A percentile compares a stretch with the other conserved stretches of the same genome.
Evolutionary conservation across 2,888 invertebrate genomes (phyloP).

Genomic region (Microplitis manilae): DNA sequence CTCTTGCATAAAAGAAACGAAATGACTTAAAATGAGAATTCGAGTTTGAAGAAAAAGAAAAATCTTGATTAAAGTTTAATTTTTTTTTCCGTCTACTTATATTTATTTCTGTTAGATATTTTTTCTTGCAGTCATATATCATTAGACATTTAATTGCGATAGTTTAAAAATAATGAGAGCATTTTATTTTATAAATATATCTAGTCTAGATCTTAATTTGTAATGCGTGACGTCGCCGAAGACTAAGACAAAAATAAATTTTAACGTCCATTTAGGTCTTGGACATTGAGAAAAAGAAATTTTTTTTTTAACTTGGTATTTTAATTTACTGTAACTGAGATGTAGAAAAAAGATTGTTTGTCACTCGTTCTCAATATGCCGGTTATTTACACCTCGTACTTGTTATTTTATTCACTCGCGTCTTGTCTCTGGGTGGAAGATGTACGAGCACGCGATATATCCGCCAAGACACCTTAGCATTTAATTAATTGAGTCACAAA

Average conservation of each 20-base stretch:
- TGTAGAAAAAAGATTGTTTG: not conserved
- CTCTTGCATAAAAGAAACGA: too few species aligned
- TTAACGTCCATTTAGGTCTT: not conserved
- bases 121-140: not conserved
- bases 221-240: not conserved
- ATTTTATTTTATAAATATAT: not conserved
- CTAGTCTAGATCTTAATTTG: not conserved
- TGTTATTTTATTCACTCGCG: not conserved
- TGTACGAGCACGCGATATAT: not conserved
- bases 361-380: not conserved
- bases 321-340: not conserved
- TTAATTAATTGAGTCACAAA: not conserved
- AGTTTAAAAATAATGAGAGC: too few species aligned
- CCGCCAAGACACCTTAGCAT: not conserved
- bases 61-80: too few species aligned
- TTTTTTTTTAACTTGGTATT: not conserved
- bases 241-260: not conserved
- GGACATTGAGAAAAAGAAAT: not conserved
- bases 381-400: not conserved
- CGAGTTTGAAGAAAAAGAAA: too few species aligned
- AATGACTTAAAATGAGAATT: too few species aligned
- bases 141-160: too few species aligned
- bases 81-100: too few species aligned
- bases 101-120: too few species aligned
- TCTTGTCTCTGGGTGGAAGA: not conserved